These are phyloP conservation scores for Acanthosoma haemorrhoidale DNA, from an alignment of 2,888 invertebrate genomes.

Conservation along the genomic window DNA sequence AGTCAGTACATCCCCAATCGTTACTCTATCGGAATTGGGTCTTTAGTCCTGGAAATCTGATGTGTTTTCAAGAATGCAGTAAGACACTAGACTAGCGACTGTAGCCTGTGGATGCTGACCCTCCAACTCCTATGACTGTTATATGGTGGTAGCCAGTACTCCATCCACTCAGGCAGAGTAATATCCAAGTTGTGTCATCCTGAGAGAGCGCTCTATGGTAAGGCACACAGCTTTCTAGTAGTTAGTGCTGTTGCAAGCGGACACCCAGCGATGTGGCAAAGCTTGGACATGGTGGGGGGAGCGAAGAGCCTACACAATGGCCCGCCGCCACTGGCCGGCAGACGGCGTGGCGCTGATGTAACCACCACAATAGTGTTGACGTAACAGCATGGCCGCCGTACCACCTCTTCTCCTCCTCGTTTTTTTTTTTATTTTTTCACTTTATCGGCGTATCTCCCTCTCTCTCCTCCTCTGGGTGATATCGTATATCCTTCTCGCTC, in stretches of 20 bases:
- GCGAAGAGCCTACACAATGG: background rate
- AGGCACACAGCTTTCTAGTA: background rate
- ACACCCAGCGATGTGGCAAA: too few species aligned
- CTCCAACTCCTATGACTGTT: background rate
- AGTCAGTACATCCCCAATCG: too few species aligned
- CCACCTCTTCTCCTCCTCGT: background rate
- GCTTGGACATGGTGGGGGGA: slow-evolving; percentile 6
- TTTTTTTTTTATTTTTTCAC: slow-evolving; percentile 12
- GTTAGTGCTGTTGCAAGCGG: too few species aligned
- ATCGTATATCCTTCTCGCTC: too few species aligned
- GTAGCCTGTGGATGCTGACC: background rate
- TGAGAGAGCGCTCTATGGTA: background rate
- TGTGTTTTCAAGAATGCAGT: background rate
- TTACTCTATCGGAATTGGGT: too few species aligned
- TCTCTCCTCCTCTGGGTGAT: too few species aligned
- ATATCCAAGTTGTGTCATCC: too few species aligned
- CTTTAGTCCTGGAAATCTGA: too few species aligned
- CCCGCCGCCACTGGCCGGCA: slow-evolving; percentile 14
- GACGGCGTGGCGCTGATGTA: slow-evolving; percentile 33
- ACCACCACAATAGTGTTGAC: slow-evolving; percentile 20
- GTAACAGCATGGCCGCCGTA: slow-evolving; percentile 31
- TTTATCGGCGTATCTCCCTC: too few species aligned
- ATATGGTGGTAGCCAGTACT: too few species aligned
- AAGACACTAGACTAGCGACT: background rate
- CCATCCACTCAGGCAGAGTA: too few species aligned